A percentile compares a stretch with the other conserved stretches of the same genome.
These are phyloP conservation scores for Nasonovia ribisnigri DNA, from an alignment of 2,888 invertebrate genomes.

Conservation along the genomic window DNA sequence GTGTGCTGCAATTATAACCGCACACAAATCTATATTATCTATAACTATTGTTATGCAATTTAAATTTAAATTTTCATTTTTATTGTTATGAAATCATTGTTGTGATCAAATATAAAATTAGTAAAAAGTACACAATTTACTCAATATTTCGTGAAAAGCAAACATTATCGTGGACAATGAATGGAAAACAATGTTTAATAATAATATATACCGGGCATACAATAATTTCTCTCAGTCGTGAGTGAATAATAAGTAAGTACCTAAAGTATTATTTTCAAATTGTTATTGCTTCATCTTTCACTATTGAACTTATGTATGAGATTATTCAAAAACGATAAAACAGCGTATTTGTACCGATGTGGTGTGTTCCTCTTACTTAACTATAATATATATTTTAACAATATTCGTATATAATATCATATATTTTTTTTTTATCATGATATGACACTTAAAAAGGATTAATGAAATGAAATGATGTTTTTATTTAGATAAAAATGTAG, in stretches of 20 bases:
- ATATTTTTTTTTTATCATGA: neutral
- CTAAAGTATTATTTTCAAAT: slow-evolving; percentile 1
- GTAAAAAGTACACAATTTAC: neutral
- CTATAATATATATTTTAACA: neutral
- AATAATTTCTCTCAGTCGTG: slow-evolving; percentile 6
- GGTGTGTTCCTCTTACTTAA: neutral
- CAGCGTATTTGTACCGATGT: neutral
- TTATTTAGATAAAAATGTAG: neutral
- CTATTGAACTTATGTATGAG: neutral
- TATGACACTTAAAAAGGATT: neutral
- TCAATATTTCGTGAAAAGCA: neutral
- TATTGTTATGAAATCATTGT: neutral
- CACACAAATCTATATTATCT: neutral
- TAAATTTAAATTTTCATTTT: neutral
- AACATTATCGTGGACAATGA: neutral
- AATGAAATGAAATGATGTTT: neutral
- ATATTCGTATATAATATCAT: neutral
- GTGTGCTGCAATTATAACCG: no score
- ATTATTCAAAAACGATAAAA: slow-evolving; percentile 16
- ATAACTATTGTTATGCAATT: neutral
- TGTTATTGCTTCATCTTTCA: slow-evolving; percentile 19
- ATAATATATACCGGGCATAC: neutral
- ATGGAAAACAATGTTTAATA: neutral
- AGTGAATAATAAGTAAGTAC: slow-evolving; percentile 20
- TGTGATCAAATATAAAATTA: neutral